phyloP scores from a whole-genome alignment of 2,113 vertebrate species.

The Castor canadensis region DNA sequence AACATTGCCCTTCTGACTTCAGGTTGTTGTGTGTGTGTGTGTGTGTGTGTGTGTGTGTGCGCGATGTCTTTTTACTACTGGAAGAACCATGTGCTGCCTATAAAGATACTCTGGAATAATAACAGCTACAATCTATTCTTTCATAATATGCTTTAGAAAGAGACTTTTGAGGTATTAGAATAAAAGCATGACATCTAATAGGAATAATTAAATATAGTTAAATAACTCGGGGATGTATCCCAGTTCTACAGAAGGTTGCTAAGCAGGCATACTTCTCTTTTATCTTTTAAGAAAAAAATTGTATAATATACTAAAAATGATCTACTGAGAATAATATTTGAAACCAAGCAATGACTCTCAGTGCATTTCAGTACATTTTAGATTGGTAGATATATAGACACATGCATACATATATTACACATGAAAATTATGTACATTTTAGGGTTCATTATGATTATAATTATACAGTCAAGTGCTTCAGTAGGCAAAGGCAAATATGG shows the following conservation, averaged over 20 bases:
- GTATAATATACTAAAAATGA: not conserved
- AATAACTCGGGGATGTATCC: not conserved
- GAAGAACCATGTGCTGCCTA: not conserved
- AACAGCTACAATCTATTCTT: not conserved
- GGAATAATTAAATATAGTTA: not conserved
- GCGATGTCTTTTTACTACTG: not conserved
- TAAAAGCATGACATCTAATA: not conserved
- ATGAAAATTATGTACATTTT: not conserved
- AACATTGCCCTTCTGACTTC: not conserved
- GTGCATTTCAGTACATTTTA: not conserved
- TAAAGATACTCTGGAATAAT: not conserved
- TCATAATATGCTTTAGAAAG: not conserved
- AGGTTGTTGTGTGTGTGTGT: not conserved
- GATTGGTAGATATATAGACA: not conserved
- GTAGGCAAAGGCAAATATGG: not conserved
- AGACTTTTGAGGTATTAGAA: not conserved
- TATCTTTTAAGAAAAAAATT: not conserved
- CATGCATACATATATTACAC: not conserved
- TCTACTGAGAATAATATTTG: not conserved
- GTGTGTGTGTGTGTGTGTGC: not conserved
- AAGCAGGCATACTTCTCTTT: not conserved
- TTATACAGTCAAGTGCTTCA: not conserved
- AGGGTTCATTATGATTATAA: not conserved
- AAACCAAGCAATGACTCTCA: not conserved
- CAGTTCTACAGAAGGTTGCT: not conserved